Percentiles rank a stretch among this genome's conserved stretches.
phyloP scores from a whole-genome alignment of 2,797 vertebrate genomes.

The Pangasius larnaudii region DNA sequence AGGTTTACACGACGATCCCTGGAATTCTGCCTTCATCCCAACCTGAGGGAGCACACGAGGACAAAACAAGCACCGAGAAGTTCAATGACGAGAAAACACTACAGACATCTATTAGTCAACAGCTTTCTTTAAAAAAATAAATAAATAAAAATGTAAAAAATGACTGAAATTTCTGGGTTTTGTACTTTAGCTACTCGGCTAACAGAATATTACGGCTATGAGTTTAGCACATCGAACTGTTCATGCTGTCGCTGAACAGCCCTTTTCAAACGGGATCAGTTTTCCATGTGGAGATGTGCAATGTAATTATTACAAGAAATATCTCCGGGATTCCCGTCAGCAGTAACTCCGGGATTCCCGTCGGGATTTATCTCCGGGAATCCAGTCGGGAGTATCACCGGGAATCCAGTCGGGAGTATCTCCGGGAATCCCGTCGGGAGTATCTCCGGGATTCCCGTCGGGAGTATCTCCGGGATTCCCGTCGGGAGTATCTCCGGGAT shows the following conservation, averaged over 20 bases:
- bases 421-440: neutral
- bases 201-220: too few species aligned
- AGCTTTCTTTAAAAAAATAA: too few species aligned
- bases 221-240: too few species aligned
- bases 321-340: too few species aligned
- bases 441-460: neutral
- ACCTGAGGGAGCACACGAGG: neutral
- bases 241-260: too few species aligned
- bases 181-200: too few species aligned
- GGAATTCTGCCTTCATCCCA: slow-evolving; percentile 17
- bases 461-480: too few species aligned
- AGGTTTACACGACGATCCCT: slow-evolving; percentile 12
- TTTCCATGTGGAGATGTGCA: neutral
- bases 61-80: neutral
- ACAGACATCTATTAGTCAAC: neutral
- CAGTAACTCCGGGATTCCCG: too few species aligned
- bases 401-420: neutral
- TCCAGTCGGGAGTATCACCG: neutral
- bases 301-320: too few species aligned
- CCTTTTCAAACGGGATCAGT: neutral
- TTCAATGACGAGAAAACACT: neutral
- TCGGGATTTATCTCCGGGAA: neutral
- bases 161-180: too few species aligned
- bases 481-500: too few species aligned
- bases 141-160: too few species aligned